These are phyloP conservation scores for Lytechinus variegatus DNA, from an alignment of 35 echinoderm and acorn worm genomes.

Conservation along the genomic window DNA sequence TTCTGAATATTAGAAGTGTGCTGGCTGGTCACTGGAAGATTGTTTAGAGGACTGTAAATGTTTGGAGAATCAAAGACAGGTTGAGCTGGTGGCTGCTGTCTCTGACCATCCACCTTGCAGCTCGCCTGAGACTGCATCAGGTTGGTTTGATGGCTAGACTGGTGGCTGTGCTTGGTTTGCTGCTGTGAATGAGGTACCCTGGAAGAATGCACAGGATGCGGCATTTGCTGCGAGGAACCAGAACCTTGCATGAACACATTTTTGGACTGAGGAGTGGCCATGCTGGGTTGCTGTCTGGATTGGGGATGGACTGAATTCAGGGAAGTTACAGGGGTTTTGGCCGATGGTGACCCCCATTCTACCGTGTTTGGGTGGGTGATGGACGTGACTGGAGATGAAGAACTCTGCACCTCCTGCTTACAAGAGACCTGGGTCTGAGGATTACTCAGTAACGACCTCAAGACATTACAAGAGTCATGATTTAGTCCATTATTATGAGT, in stretches of 20 bases:
- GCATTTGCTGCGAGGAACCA: neutral
- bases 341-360: constrained; percentile 5
- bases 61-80: neutral
- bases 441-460: neutral
- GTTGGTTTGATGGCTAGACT: constrained; percentile 5
- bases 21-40: constrained; percentile 17
- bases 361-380: constrained; percentile 39
- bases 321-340: neutral
- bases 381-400: constrained; percentile 11
- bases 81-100: constrained; percentile 30
- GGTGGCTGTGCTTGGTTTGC: neutral
- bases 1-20: neutral
- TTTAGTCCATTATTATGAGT: neutral
- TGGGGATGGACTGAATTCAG: neutral
- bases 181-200: neutral
- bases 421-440: neutral
- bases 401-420: constrained; percentile 4
- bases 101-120: neutral
- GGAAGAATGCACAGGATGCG: neutral
- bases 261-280: neutral
- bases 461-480: neutral
- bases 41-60: neutral
- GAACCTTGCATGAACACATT: neutral
- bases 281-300: neutral
- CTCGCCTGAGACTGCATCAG: neutral